Evolutionary conservation across 2,113 vertebrate genomes (phyloP).

Genomic region (Ageneiosus marmoratus): DNA sequence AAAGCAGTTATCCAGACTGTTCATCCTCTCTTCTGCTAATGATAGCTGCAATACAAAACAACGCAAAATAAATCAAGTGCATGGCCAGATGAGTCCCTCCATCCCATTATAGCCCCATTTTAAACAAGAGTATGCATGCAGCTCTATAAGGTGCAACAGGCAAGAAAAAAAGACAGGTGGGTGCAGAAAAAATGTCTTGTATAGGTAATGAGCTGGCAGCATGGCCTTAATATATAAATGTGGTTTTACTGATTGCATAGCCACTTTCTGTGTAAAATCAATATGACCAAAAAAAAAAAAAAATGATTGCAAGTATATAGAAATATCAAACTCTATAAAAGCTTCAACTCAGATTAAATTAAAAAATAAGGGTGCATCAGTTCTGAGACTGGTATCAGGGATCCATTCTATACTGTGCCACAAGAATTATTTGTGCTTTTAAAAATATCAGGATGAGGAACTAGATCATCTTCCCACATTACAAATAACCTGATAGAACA

Average conservation of each 20-base stretch:
- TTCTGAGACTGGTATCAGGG: not conserved
- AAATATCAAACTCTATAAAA: not conserved
- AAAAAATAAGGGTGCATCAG: not conserved
- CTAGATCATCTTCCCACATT: not conserved
- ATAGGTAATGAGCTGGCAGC: not conserved
- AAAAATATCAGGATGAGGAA: not conserved
- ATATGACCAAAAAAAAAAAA: conserved; percentile 3
- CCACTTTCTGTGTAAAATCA: not conserved
- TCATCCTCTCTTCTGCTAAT: conserved; percentile 95
- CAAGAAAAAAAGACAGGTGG: not conserved
- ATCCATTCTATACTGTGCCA: not conserved
- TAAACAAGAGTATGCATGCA: conserved; percentile 7
- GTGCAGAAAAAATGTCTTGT: not conserved
- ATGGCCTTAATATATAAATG: not conserved
- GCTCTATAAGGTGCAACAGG: conserved; percentile 17
- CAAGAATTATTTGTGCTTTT: no score
- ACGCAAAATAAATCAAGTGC: not conserved
- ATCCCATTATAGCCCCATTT: conserved; percentile 7
- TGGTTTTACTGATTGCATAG: not conserved
- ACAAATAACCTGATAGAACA: not conserved
- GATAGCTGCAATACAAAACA: conserved; percentile 80
- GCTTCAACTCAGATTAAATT: not conserved
- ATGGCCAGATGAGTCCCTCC: not conserved
- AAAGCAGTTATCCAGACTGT: conserved; percentile 94
- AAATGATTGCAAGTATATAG: not conserved